These are phyloP conservation scores for Heliconius hewitsoni DNA, from an alignment of 1,140 invertebrate genomes.

Conservation along the genomic window DNA sequence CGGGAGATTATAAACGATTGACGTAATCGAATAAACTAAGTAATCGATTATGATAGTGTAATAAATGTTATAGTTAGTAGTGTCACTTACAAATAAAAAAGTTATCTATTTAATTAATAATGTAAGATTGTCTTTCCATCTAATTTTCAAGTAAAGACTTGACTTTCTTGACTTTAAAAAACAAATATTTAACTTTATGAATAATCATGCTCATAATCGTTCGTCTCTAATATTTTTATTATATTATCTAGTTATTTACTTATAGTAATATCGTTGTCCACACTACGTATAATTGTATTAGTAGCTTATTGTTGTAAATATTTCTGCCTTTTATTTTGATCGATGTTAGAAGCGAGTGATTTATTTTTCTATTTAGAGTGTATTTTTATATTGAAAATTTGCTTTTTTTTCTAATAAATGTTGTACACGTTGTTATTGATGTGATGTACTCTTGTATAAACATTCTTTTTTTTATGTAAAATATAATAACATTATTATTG, in stretches of 20 bases:
- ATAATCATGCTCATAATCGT: background rate
- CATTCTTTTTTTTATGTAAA: background rate
- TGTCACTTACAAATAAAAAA: background rate
- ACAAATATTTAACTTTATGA: background rate
- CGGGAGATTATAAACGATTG: background rate
- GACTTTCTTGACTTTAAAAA: background rate
- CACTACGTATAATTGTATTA: slow-evolving; percentile 11
- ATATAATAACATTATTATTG: background rate
- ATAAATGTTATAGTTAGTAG: background rate
- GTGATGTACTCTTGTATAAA: slow-evolving; percentile 16
- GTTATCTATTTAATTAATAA: background rate
- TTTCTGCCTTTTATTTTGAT: slow-evolving; percentile 16
- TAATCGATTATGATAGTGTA: slow-evolving; percentile 5
- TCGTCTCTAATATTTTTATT: background rate
- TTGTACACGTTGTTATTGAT: slow-evolving; percentile 18
- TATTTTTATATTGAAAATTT: slow-evolving; percentile 57
- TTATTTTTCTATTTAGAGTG: slow-evolving; percentile 61
- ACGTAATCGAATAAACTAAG: background rate
- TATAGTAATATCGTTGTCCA: slow-evolving; percentile 2
- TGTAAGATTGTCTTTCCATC: background rate
- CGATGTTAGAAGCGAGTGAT: slow-evolving; percentile 34
- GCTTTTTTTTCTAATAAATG: slow-evolving; percentile 14
- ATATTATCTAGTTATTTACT: background rate
- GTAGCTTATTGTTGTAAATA: slow-evolving; percentile 28
- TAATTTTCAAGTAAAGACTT: background rate